Evolutionary conservation across 2,888 invertebrate species (phyloP).

Genomic region (Lingula anatina): DNA sequence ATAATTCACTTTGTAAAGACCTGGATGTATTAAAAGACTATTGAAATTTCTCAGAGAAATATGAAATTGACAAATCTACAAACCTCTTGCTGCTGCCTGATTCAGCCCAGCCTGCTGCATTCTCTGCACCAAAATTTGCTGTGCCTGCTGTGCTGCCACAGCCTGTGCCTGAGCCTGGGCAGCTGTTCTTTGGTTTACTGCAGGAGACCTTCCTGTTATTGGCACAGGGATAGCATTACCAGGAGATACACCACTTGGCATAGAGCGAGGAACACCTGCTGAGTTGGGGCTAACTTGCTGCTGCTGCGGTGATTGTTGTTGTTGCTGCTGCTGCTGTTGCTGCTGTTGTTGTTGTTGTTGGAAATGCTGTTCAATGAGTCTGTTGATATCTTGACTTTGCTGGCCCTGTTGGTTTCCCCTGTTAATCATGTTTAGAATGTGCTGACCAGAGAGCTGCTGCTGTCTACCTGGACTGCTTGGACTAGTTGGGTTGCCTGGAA

Average conservation of each 20-base stretch:
- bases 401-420: neutral
- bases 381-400: slow-evolving; percentile 4
- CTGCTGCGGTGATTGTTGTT: neutral
- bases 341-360: slow-evolving; percentile 9
- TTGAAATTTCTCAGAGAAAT: too few relatives aligned
- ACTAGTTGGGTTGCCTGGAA: slow-evolving; percentile 8
- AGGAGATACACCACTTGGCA: slow-evolving; percentile 9
- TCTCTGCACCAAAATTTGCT: too few relatives aligned
- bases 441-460: slow-evolving; percentile 4
- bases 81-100: too few relatives aligned
- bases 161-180: neutral
- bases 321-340: slow-evolving; percentile 18
- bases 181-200: neutral
- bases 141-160: neutral
- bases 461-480: slow-evolving; percentile 10
- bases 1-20: too few relatives aligned
- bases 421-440: neutral
- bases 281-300: neutral
- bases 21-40: too few relatives aligned
- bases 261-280: neutral
- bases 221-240: slow-evolving; percentile 24
- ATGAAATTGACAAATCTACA: too few relatives aligned
- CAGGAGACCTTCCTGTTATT: slow-evolving; percentile 16
- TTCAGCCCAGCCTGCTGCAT: too few relatives aligned
- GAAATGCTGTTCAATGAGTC: slow-evolving; percentile 20